These are phyloP conservation scores for Drepana falcataria DNA, from an alignment of 2,888 invertebrate species.

Conservation along the genomic window DNA sequence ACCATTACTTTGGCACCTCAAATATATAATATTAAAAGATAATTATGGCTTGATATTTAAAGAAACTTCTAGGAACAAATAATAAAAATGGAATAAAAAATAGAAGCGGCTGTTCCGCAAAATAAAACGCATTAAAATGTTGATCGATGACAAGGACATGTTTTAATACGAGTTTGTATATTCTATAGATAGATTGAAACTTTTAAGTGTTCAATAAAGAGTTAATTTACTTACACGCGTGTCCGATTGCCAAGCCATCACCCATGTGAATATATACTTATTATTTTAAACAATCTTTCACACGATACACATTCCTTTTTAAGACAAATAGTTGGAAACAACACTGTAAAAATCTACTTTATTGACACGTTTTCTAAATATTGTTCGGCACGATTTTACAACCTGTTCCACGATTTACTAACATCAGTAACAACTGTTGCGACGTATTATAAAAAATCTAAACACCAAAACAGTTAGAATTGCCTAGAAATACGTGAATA, in stretches of 20 bases:
- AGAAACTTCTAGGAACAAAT: background rate
- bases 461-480: slow-evolving; percentile 55
- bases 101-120: slow-evolving; percentile 31
- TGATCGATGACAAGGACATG: slow-evolving; percentile 64
- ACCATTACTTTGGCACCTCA: no score
- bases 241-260: slow-evolving; percentile 78
- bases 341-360: slow-evolving; percentile 51
- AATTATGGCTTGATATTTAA: no score
- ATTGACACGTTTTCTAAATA: slow-evolving; percentile 69
- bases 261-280: slow-evolving; percentile 74
- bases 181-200: background rate
- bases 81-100: slow-evolving; percentile 16
- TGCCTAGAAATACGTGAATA: slow-evolving; percentile 53
- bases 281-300: slow-evolving; percentile 54
- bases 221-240: slow-evolving; percentile 63
- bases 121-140: slow-evolving; percentile 52
- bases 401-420: slow-evolving; percentile 39
- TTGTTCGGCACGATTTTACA: slow-evolving; percentile 43
- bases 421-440: slow-evolving; percentile 49
- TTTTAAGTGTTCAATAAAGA: slow-evolving; percentile 17
- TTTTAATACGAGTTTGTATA: slow-evolving; percentile 18
- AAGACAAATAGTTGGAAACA: slow-evolving; percentile 63
- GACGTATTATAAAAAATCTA: slow-evolving; percentile 46
- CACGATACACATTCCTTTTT: slow-evolving; percentile 67
- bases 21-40: no score